Evolutionary conservation across 2,888 invertebrate species (phyloP).

Genomic region (Metacarcinus magister): DNA sequence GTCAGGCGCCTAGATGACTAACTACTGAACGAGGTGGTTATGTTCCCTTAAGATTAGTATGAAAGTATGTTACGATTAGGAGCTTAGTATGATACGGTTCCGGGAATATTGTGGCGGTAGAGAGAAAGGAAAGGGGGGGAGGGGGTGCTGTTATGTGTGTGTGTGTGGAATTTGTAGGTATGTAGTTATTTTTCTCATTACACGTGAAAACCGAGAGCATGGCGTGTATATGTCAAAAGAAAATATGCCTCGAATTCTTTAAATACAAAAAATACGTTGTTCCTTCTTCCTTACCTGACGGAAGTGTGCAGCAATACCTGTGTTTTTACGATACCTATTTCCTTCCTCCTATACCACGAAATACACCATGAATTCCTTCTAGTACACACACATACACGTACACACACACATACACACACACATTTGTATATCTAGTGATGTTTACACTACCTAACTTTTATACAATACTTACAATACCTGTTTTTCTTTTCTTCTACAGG

Average conservation of each 20-base stretch:
- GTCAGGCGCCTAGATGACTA: neutral
- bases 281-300: neutral
- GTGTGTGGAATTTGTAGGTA: neutral
- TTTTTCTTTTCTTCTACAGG: neutral
- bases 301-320: too few relatives aligned
- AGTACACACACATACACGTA: too few relatives aligned
- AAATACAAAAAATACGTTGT: neutral
- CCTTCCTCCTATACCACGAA: too few relatives aligned
- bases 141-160: neutral
- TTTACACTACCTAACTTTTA: too few relatives aligned
- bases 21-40: constrained; percentile 9
- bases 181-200: neutral
- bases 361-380: too few relatives aligned
- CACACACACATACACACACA: too few relatives aligned
- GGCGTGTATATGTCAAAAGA: neutral
- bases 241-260: neutral
- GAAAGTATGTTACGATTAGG: neutral
- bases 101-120: neutral
- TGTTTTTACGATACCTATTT: too few relatives aligned
- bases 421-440: too few relatives aligned
- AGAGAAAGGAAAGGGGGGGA: neutral
- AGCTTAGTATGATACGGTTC: neutral
- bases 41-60: neutral
- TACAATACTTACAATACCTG: neutral
- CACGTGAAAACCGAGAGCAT: neutral